Evolutionary conservation across 2,888 invertebrate species (phyloP).

Genomic region (Cataglyphis altisquamis): DNA sequence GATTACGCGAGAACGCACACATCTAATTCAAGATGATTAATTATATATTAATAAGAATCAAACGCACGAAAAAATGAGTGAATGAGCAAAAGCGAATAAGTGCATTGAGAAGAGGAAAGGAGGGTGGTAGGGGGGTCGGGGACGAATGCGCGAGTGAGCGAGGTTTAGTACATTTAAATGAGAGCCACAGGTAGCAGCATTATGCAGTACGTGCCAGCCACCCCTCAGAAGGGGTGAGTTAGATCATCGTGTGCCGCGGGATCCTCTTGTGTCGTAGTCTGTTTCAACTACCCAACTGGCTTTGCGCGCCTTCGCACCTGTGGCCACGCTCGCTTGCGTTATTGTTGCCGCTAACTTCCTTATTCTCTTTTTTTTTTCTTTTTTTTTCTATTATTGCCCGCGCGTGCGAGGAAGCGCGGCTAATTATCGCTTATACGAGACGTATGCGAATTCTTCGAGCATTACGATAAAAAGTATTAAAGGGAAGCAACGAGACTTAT

Average conservation of each 20-base stretch:
- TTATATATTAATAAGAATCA: slow-evolving; percentile 77
- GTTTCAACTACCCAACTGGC: slow-evolving; percentile 75
- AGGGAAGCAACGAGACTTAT: neutral
- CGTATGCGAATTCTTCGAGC: slow-evolving; percentile 26
- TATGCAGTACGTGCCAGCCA: slow-evolving; percentile 83
- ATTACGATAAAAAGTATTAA: slow-evolving; percentile 29
- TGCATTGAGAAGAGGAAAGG: slow-evolving; percentile 48
- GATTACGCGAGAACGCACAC: slow-evolving; percentile 54
- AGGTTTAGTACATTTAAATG: slow-evolving; percentile 84
- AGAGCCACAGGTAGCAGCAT: slow-evolving; percentile 85
- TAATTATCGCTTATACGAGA: slow-evolving; percentile 53
- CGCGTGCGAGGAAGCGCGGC: slow-evolving; percentile 52
- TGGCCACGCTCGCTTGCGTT: slow-evolving; percentile 57
- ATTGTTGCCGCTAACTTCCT: slow-evolving; percentile 55
- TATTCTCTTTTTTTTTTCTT: neutral
- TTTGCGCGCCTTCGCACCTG: slow-evolving; percentile 75
- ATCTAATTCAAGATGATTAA: slow-evolving; percentile 80
- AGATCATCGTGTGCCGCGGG: slow-evolving; percentile 78
- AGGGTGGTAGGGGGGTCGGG: slow-evolving; percentile 50
- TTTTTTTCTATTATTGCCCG: slow-evolving; percentile 6
- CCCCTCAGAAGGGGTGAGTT: slow-evolving; percentile 80
- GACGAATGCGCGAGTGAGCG: slow-evolving; percentile 67
- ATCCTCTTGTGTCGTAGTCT: slow-evolving; percentile 73
- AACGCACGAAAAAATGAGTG: slow-evolving; percentile 42
- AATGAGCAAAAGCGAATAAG: slow-evolving; percentile 55